Percentiles rank a stretch among this genome's conserved stretches.
Conservation (phyloP, 2,113 vertebrate species). For the Rallus limicola region DNA sequence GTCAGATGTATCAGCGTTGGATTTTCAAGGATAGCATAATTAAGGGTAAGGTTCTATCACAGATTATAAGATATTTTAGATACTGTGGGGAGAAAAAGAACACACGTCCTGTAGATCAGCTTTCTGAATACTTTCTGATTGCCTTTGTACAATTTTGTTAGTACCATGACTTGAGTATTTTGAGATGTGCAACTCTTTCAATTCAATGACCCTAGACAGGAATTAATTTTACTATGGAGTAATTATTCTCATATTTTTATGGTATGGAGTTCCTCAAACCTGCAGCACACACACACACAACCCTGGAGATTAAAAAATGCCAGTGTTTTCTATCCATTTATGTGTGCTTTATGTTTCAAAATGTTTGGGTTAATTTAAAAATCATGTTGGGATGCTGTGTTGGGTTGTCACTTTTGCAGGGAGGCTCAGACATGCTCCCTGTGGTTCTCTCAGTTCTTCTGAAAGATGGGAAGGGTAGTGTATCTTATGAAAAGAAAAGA, state of each 20-base stretch:
- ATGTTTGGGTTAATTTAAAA: background rate
- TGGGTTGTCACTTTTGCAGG: background rate
- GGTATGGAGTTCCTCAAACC: background rate
- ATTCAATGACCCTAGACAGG: background rate
- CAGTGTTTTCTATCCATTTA: background rate
- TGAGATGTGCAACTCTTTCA: background rate
- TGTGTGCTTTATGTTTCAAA: background rate
- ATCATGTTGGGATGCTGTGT: background rate
- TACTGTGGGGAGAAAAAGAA: background rate
- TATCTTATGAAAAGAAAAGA: background rate
- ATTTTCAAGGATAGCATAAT: background rate
- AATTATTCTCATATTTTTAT: background rate
- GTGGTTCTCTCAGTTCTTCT: background rate
- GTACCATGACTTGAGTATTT: background rate
- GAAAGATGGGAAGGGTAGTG: background rate
- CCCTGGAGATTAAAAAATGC: background rate
- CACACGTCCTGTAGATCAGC: background rate
- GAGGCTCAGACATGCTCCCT: background rate
- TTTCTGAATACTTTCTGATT: background rate
- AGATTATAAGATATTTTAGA: background rate
- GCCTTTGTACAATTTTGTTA: background rate
- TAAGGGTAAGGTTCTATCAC: background rate
- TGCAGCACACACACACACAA: background rate
- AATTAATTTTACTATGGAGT: background rate
- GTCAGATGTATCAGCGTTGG: background rate